Base-by-base conservation (phyloP, 2,797 vertebrate genomes). In the Melanotaenia trifasciata region DNA sequence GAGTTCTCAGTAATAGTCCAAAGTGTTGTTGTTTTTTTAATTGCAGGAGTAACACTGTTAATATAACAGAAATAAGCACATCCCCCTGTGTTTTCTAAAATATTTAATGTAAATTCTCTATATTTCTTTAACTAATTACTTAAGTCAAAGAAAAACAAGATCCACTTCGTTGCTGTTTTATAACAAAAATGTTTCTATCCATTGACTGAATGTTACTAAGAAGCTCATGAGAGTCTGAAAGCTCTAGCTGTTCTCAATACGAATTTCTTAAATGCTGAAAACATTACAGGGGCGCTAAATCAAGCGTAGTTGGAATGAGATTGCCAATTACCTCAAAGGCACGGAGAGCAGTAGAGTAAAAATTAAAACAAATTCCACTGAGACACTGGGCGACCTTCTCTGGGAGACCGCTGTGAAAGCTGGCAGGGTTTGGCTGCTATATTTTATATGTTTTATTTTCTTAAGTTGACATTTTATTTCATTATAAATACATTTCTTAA, bases 241-340 rank as follows among this genome's bases (percentile, higher is more conserved):
- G 77, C 67, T 76, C 78, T 77, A 38, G 50, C 81, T 86, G 87
- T 84, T 82, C 84, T 61, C 54, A 28, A 71, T 76, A 76, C 80
- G 63, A 84, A 85, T 85, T 84, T 85, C 84, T 84, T 81, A 82
- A 89, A 70, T 70, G 83, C 81, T 84, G 60, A 67, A 88, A 88
- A 89, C 86, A 89, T 88, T 89, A 86, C 79, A 84, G 61, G 73
- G 89, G 79, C 82, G 84, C 85, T 92, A 84, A 90, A 91, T 89
- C 83, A 90, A 90, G 84, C 88, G 76, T 91, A 83, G 81, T 90
- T 85, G 78, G 89, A 90, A 85, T 69, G 70, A 91, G 89, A 94
- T 89, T 93, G 88, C 84, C 89, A 91, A 91, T 93, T 90, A 91
- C 87, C 85, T 86, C 78, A 85, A 82, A 89, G 84, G 83, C 87